These are phyloP conservation scores for Onthophagus taurus DNA, from an alignment of 1,140 invertebrate species.

Conservation along the genomic window DNA sequence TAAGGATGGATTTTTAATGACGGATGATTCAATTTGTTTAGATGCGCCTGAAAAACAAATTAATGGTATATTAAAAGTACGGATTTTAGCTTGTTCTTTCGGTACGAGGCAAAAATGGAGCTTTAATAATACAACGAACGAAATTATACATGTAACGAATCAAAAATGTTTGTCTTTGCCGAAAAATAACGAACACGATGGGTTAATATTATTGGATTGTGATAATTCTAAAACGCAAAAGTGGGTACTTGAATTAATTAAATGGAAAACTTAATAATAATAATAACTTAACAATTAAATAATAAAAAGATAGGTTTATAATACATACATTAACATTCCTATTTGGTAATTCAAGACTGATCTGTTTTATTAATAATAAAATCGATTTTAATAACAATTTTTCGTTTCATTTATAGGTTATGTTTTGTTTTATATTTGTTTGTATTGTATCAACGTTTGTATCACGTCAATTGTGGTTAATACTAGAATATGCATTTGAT, in stretches of 20 bases:
- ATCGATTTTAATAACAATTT: too few relatives aligned
- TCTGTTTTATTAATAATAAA: too few relatives aligned
- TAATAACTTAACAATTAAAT: neutral
- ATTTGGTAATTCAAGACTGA: too few relatives aligned
- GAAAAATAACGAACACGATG: constrained; percentile 32
- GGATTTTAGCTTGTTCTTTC: constrained; percentile 57
- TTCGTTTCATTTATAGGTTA: too few relatives aligned
- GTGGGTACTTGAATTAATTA: constrained; percentile 43
- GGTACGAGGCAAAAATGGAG: constrained; percentile 53
- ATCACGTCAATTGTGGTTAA: too few relatives aligned
- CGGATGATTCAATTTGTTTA: constrained; percentile 63
- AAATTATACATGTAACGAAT: constrained; percentile 42
- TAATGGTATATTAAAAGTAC: constrained; percentile 45
- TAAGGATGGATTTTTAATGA: constrained; percentile 55
- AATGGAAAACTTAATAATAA: constrained; percentile 45
- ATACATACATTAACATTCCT: too few relatives aligned
- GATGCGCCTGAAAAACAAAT: constrained; percentile 51
- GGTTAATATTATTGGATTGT: constrained; percentile 43
- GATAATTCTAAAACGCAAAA: constrained; percentile 40
- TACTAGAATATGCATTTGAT: too few relatives aligned
- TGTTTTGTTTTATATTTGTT: too few relatives aligned
- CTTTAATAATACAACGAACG: constrained; percentile 35
- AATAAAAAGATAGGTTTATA: too few relatives aligned
- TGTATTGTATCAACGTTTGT: too few relatives aligned
- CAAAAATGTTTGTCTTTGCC: constrained; percentile 47